These are phyloP conservation scores for Peromyscus polionotus DNA, from an alignment of 2,113 vertebrate species.

Conservation along the genomic window DNA sequence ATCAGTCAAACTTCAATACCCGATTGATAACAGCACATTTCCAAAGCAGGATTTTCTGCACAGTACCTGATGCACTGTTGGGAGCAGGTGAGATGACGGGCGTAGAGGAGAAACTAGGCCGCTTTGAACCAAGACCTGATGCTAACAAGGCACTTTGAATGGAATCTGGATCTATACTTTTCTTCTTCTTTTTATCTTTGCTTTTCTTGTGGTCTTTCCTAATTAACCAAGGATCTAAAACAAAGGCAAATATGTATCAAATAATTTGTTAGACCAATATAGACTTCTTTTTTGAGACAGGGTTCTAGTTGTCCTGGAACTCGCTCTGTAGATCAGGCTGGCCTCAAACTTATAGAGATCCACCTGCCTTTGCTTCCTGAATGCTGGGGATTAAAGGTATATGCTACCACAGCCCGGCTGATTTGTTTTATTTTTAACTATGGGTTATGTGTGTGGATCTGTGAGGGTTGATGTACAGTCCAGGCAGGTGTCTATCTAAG, in stretches of 20 bases:
- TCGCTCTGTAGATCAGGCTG: neutral
- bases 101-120: conserved; percentile 94
- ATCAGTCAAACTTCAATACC: neutral
- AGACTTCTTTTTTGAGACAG: too few relatives aligned
- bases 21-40: neutral
- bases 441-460: too few relatives aligned
- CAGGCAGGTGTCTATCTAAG: neutral
- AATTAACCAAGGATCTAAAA: conserved; percentile 97
- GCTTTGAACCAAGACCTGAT: conserved; percentile 96
- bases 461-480: too few relatives aligned
- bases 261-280: neutral
- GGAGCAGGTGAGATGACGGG: conserved; percentile 88
- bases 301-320: neutral
- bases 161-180: conserved; percentile 97
- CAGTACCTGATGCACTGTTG: conserved; percentile 86
- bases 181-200: conserved; percentile 96
- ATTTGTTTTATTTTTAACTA: neutral
- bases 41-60: neutral
- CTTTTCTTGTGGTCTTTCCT: conserved; percentile 97
- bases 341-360: neutral
- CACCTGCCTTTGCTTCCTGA: neutral
- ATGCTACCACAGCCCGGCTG: neutral
- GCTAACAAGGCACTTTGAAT: conserved; percentile 99
- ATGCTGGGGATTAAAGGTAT: neutral
- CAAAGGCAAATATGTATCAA: neutral